Evolutionary conservation across 2,888 invertebrate genomes (phyloP), one percentile per base, ranked within the genome.

Genomic region (Euphydryas editha): DNA sequence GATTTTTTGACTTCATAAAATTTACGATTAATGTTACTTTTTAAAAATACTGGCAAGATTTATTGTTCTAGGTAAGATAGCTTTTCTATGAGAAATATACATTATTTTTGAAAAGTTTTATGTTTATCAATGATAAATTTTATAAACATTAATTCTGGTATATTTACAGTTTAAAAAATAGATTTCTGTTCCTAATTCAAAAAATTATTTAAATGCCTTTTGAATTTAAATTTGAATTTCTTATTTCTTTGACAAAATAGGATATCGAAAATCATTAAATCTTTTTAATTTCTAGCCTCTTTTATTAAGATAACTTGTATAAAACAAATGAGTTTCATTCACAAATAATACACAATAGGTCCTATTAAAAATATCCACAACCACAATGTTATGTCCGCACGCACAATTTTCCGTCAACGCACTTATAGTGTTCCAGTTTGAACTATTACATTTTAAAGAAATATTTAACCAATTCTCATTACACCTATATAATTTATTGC

Each of bases 401-500:
- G 30, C 10, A 54, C 24, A 8, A 36, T 11, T 54, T 17, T 36
- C 24, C 24, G 7, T 51, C 54, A 54, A 54, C 30, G 54, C 54
- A 17, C 24, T 21, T 6, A 36, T 20, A 54, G 54, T 11, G 54
- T 54, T 36, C 36, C 51, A 54, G 30, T 30, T 30, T n/a, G 21
- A 54, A 36, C 17, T 54, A 77, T 81, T 81, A 78, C 76, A 78
- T 80, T 78, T 72, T 78, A 78, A 80, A 76, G 76, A 81, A 78
- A 80, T 75, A 74, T 73, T 69, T 65, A 68, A 72, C 72, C 67
- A 64, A 73, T 75, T 79, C 74, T 55, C 17, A 42, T 20, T 36
- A 64, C 18, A 51, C 42, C 58, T 63, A 78, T 78, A 30, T 82
- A 82, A 57, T 77, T 81, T 84, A 84, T 85, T 86, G 86, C 83